Percentiles rank a stretch among this genome's conserved stretches.
phyloP scores from a whole-genome alignment of 2,888 invertebrate species.

The Acrobasis consociella region DNA sequence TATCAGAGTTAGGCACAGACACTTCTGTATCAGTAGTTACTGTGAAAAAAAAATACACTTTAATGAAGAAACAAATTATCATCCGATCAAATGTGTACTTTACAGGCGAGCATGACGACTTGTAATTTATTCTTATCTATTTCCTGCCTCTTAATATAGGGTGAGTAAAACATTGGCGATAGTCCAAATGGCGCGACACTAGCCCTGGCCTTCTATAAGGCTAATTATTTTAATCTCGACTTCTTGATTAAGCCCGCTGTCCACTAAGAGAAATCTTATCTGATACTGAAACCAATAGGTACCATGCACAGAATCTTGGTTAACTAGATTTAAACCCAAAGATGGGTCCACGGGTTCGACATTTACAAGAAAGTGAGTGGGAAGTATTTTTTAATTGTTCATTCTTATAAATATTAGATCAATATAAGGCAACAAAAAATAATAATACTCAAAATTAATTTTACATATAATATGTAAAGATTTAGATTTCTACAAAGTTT shows the following conservation, averaged over 20 bases:
- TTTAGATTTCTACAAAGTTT: too few relatives aligned
- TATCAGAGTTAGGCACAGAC: too few relatives aligned
- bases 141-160: slow-evolving; percentile 40
- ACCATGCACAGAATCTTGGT: background rate
- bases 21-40: too few relatives aligned
- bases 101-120: background rate
- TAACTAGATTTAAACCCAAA: too few relatives aligned
- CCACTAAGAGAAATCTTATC: background rate
- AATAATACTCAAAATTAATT: too few relatives aligned
- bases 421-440: too few relatives aligned
- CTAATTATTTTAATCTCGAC: slow-evolving; percentile 68
- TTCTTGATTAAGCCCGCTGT: background rate
- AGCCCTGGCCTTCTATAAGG: slow-evolving; percentile 71
- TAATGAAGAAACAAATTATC: background rate
- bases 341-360: too few relatives aligned
- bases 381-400: too few relatives aligned
- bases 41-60: too few relatives aligned
- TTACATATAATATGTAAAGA: too few relatives aligned
- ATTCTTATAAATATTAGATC: too few relatives aligned
- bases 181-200: slow-evolving; percentile 69
- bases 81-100: background rate
- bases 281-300: background rate
- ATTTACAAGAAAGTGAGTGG: too few relatives aligned
- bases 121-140: slow-evolving; percentile 20
- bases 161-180: slow-evolving; percentile 52